Evolutionary conservation across 2,888 invertebrate species (phyloP), one percentile per base, ranked within the genome.

Genomic region (Drosophila longiperda): DNA sequence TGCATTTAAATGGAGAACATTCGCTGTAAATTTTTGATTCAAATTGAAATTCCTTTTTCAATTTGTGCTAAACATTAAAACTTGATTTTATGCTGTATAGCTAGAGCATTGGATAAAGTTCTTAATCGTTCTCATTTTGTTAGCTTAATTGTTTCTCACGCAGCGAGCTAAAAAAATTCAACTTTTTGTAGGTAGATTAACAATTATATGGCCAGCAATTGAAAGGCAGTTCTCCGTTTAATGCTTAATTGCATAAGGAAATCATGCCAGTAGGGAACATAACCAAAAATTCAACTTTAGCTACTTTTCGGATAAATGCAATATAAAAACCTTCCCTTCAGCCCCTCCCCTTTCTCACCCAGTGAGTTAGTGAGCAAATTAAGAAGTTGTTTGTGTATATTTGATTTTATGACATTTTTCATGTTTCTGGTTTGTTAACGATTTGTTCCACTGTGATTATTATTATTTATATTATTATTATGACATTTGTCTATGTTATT

Each of bases 181-280:
- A 66, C 57, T 62, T 55, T 60, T 63, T 23, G 53, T 64, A 52
- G 42, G 32, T 4, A 66, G 66, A 75, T 78, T 75, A 75, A 64
- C 62, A 75, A 75, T 79, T 79, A 70, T 66, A 79, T 74, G 9
- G 75, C 62, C 9, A n/a, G 42, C 59, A 65, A 80, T 75, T 71
- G 65, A 65, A 52, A 23, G 49, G 6, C 53, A 57, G 73, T 61
- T 78, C 70, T 17, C 23, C 40, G 38, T 42, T 50, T 32, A 69
- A 70, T 52, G 71, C 29, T 42, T 58, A 60, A 65, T 73, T 59
- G 50, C 54, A 62, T 67, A 48, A 55, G 32, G 60, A 71, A 78
- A 75, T 79, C 62, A 62, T 66, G 70, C 26, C 32, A 57, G 59
- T 53, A 50, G 36, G 50, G 42, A 63, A 54, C 55, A 69, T 62